Percentiles rank a stretch among this genome's conserved stretches.
Conservation (phyloP, 2,888 invertebrate species). For the Trichogramma dendrolimi region DNA sequence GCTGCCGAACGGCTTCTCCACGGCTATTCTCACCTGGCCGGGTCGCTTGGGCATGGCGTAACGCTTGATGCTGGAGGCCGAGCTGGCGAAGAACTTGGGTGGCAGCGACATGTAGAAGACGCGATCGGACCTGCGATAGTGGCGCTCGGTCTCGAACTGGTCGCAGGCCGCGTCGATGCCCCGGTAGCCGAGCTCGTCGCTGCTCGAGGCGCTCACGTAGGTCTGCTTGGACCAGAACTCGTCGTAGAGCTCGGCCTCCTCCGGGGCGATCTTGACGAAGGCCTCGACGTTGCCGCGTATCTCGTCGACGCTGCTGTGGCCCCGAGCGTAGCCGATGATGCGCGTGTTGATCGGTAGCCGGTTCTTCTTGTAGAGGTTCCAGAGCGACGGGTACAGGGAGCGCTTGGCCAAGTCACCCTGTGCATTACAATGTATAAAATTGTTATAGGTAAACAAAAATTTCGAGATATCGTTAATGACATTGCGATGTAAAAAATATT, state of each 20-base stretch:
- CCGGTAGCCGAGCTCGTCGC: slow-evolving; percentile 10
- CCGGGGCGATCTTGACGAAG: neutral
- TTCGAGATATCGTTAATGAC: no score
- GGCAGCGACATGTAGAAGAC: slow-evolving; percentile 22
- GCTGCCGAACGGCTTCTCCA: slow-evolving; percentile 25
- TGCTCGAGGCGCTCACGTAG: neutral
- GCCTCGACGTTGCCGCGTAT: slow-evolving; percentile 1
- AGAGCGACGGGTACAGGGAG: slow-evolving; percentile 18
- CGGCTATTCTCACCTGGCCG: slow-evolving; percentile 16
- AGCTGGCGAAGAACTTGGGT: slow-evolving; percentile 4
- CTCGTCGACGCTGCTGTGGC: neutral
- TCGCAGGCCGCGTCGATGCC: neutral
- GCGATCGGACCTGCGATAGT: neutral
- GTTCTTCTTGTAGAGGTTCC: slow-evolving; percentile 16
- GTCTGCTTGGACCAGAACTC: slow-evolving; percentile 16
- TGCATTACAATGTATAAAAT: no score
- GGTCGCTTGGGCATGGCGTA: slow-evolving; percentile 9
- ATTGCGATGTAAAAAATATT: no score
- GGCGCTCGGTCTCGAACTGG: neutral
- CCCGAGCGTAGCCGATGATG: slow-evolving; percentile 10
- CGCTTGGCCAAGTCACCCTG: slow-evolving; percentile 22
- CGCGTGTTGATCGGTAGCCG: slow-evolving; percentile 1
- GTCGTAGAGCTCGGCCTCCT: slow-evolving; percentile 12
- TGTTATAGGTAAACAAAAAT: no score
- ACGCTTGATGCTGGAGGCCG: slow-evolving; percentile 14